A percentile compares a stretch with the other conserved stretches of the same genome.
Evolutionary conservation across 2,113 vertebrate genomes (phyloP).

Genomic region (Serinus canaria): DNA sequence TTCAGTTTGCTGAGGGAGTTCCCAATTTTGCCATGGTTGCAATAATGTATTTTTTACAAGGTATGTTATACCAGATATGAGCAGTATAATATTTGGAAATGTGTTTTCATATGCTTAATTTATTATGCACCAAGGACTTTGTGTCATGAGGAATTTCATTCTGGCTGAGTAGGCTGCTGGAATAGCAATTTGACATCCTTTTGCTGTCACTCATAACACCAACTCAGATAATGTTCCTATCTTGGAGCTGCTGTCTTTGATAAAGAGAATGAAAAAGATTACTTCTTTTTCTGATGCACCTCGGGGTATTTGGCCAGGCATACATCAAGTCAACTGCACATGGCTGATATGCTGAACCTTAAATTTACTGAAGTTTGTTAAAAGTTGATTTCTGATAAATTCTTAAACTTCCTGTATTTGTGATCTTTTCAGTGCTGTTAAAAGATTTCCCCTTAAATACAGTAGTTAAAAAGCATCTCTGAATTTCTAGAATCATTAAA

Average conservation of each 20-base stretch:
- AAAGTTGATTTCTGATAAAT: not conserved
- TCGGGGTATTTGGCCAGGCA: not conserved
- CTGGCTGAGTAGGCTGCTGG: not conserved
- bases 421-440: not conserved
- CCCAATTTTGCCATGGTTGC: not conserved
- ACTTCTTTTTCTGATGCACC: not conserved
- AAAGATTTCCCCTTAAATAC: not conserved
- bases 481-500: not conserved
- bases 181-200: not conserved
- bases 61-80: not conserved
- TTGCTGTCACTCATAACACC: not conserved
- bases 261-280: not conserved
- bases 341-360: not conserved
- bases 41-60: not conserved
- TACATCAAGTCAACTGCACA: not conserved
- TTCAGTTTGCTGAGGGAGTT: not conserved
- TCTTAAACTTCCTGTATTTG: not conserved
- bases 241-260: not conserved
- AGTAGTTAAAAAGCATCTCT: not conserved
- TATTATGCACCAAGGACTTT: not conserved
- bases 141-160: not conserved
- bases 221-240: not conserved
- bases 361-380: not conserved
- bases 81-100: not conserved
- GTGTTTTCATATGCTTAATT: not conserved